phyloP scores from a whole-genome alignment of 2,113 vertebrate genomes.

The Rhadina sibilatrix region DNA sequence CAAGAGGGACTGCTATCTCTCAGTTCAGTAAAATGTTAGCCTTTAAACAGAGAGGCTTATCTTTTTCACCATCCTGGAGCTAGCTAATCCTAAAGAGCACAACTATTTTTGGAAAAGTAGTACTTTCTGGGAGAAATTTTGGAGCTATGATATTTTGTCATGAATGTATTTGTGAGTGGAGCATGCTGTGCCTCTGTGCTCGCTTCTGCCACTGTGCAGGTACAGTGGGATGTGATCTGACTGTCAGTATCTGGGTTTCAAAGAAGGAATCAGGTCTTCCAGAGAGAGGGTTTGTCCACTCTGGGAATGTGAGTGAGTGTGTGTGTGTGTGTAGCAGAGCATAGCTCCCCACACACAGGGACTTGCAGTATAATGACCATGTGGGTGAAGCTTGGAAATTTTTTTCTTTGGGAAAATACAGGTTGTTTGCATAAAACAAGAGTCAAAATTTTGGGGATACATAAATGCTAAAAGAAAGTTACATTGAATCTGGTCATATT shows the following conservation, averaged over 20 bases:
- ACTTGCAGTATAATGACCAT: not conserved
- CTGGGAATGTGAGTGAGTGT: no score
- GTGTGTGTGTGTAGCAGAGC: not conserved
- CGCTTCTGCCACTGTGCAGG: rapidly evolving
- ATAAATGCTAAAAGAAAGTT: not conserved
- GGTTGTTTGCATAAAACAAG: not conserved
- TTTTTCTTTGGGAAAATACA: not conserved
- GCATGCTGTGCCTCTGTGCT: not conserved
- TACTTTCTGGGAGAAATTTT: not conserved
- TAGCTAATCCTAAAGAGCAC: not conserved
- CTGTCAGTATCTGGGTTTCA: not conserved
- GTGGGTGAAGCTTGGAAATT: not conserved
- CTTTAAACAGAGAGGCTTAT: not conserved
- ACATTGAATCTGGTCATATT: not conserved
- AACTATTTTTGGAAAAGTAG: not conserved
- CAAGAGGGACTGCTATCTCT: not conserved
- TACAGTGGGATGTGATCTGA: not conserved
- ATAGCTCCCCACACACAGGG: not conserved
- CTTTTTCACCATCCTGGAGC: not conserved
- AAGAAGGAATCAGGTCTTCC: not conserved
- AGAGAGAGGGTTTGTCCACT: not conserved
- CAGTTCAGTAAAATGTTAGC: not conserved
- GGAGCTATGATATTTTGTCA: not conserved
- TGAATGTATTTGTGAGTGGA: not conserved
- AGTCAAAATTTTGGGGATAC: not conserved